phyloP scores from a whole-genome alignment of 2,888 invertebrate species.

The Hypolimnas misippus region DNA sequence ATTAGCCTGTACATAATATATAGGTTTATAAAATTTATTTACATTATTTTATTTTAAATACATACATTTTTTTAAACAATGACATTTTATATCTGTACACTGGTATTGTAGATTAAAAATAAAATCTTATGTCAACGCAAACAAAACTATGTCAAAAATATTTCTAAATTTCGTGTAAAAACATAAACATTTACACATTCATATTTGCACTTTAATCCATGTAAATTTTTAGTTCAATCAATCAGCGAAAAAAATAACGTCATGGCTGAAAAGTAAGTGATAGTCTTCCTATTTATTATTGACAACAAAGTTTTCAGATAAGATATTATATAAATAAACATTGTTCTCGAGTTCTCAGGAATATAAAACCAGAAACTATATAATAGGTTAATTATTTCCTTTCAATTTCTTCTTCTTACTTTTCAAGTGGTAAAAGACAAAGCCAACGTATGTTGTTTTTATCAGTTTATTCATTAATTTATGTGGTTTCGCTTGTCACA shows the following conservation, averaged over 20 bases:
- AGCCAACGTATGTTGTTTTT: constrained; percentile 10
- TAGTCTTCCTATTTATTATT: constrained; percentile 47
- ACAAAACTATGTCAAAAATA: constrained; percentile 81
- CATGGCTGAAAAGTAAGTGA: constrained; percentile 79
- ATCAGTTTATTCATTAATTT: constrained; percentile 15
- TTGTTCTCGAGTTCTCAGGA: constrained; percentile 28
- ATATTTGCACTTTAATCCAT: constrained; percentile 69
- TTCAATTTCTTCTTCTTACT: constrained; percentile 17
- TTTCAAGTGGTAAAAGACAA: constrained; percentile 8
- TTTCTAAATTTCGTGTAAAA: constrained; percentile 78
- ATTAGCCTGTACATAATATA: too few relatives aligned
- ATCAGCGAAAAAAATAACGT: constrained; percentile 54
- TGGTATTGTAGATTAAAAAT: constrained; percentile 32
- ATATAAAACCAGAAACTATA: constrained; percentile 16
- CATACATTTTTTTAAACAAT: too few relatives aligned
- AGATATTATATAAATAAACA: constrained; percentile 57
- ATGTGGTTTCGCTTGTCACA: constrained; percentile 15
- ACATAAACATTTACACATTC: constrained; percentile 59
- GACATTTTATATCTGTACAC: constrained; percentile 23
- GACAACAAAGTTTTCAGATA: constrained; percentile 52
- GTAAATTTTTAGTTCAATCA: constrained; percentile 53
- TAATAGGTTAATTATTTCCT: constrained; percentile 26
- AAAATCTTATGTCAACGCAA: constrained; percentile 76
- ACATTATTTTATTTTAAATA: too few relatives aligned
- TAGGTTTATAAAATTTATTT: too few relatives aligned